A percentile compares a stretch with the other conserved stretches of the same genome.
These are phyloP conservation scores for Brachionus calyciflorus DNA, from an alignment of 1,140 invertebrate genomes.

Conservation along the genomic window DNA sequence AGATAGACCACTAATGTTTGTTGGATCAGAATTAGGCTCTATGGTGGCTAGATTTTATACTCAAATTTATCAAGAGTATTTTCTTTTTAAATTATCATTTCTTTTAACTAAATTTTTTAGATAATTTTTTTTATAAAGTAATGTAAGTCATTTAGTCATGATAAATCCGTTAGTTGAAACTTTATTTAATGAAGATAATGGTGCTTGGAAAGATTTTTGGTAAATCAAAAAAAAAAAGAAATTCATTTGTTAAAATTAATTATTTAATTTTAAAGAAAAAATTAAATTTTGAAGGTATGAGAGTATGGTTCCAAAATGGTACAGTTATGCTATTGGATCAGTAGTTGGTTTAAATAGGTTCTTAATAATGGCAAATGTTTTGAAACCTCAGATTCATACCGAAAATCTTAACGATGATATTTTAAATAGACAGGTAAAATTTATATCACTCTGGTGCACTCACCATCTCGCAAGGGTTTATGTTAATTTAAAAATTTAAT, in stretches of 20 bases:
- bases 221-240: conserved; percentile 49
- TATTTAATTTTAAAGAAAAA: background rate
- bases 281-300: no score
- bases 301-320: conserved; percentile 56
- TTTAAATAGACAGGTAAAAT: conserved; percentile 13
- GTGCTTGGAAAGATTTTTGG: conserved; percentile 56
- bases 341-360: conserved; percentile 56
- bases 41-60: conserved; percentile 59
- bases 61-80: conserved; percentile 58
- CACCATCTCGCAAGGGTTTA: no score
- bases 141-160: conserved; percentile 55
- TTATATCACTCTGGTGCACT: no score
- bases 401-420: background rate
- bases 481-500: no score
- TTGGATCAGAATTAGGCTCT: conserved; percentile 59
- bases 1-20: conserved; percentile 57
- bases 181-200: conserved; percentile 54
- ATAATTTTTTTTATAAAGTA: conserved; percentile 51
- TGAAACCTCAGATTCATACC: conserved; percentile 53
- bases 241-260: conserved; percentile 2
- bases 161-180: conserved; percentile 57
- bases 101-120: conserved; percentile 6
- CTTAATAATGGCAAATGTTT: conserved; percentile 52
- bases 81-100: background rate
- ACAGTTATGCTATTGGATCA: conserved; percentile 57